A percentile compares a stretch with the other conserved stretches of the same genome.
Conservation (phyloP, 1,140 invertebrate genomes). For the Meteorus sp. region DNA sequence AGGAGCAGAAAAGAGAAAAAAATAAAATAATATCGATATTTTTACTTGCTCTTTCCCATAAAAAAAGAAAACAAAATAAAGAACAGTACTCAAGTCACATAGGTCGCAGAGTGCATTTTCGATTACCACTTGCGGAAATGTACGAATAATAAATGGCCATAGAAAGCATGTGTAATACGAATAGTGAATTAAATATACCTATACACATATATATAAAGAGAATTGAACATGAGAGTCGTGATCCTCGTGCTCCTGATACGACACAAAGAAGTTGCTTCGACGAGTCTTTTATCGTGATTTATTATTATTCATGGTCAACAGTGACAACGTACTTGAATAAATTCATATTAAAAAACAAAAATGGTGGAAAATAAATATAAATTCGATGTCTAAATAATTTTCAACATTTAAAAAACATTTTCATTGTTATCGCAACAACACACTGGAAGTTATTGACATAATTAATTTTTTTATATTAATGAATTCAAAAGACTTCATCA, state of each 20-base stretch:
- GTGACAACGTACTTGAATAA: conserved; percentile 29
- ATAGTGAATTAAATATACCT: conserved; percentile 19
- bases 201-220: conserved; percentile 12
- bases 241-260: conserved; percentile 41
- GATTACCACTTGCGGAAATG: conserved; percentile 21
- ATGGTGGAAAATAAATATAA: no score
- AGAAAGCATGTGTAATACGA: not conserved
- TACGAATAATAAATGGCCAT: conserved; percentile 22
- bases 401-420: no score
- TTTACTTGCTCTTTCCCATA: no score
- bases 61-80: no score
- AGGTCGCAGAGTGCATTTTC: not conserved
- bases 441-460: no score
- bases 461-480: no score
- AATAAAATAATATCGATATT: no score
- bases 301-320: conserved; percentile 46
- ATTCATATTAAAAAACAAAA: not conserved
- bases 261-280: conserved; percentile 2
- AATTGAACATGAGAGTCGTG: conserved; percentile 45
- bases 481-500: no score
- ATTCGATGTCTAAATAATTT: no score
- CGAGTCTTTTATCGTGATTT: conserved; percentile 40
- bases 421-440: no score
- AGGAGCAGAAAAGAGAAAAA: no score
- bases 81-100: not conserved